Percentiles rank a stretch among this genome's conserved stretches.
Evolutionary conservation across 2,888 invertebrate species (phyloP).

Genomic region (Eulithis prunata): DNA sequence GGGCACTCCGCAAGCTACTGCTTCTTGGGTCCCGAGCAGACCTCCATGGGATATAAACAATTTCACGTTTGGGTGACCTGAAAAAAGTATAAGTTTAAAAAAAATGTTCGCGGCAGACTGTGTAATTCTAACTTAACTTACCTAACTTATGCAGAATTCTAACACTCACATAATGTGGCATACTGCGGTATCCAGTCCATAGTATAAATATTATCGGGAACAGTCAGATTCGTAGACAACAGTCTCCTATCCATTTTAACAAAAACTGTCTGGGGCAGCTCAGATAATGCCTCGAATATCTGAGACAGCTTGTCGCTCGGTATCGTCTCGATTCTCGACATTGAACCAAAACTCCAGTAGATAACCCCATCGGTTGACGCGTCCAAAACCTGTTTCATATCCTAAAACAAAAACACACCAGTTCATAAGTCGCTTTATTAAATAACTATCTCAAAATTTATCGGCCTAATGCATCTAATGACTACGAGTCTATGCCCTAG

Average conservation of each 20-base stretch:
- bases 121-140: too few relatives aligned
- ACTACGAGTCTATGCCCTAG: too few relatives aligned
- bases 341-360: conserved; percentile 85
- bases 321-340: conserved; percentile 83
- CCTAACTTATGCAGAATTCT: background rate
- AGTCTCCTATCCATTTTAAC: conserved; percentile 81
- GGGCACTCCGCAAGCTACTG: conserved; percentile 82
- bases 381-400: conserved; percentile 72
- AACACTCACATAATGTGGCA: conserved; percentile 78
- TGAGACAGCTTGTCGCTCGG: conserved; percentile 71
- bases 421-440: background rate
- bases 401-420: conserved; percentile 51
- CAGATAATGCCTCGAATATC: conserved; percentile 79
- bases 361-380: conserved; percentile 79
- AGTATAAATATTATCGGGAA: conserved; percentile 78
- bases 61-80: conserved; percentile 82
- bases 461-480: background rate
- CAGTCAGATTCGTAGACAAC: conserved; percentile 72
- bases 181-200: conserved; percentile 84
- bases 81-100: conserved; percentile 8
- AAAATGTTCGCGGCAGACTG: too few relatives aligned
- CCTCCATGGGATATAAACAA: conserved; percentile 87
- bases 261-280: conserved; percentile 80
- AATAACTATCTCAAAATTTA: background rate
- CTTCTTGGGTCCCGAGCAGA: conserved; percentile 84